phyloP scores from a whole-genome alignment of 2,797 vertebrate species.

The Centropyge bicolor region DNA sequence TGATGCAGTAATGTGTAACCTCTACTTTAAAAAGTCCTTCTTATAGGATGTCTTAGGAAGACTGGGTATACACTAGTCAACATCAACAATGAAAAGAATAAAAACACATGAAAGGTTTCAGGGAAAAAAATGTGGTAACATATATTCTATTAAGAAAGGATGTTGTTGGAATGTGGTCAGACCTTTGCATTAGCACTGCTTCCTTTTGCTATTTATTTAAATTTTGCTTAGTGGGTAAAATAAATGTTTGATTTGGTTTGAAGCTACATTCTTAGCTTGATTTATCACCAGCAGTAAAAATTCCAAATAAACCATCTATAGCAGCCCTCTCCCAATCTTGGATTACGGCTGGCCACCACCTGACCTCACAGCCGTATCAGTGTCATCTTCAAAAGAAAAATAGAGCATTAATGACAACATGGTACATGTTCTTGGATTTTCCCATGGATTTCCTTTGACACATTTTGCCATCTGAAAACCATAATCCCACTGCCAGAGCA shows the following conservation, averaged over 20 bases:
- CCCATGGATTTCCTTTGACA: constrained; percentile 68
- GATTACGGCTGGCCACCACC: constrained; percentile 48
- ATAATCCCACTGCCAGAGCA: constrained; percentile 60
- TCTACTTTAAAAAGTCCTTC: constrained; percentile 4
- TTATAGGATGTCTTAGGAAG: not conserved
- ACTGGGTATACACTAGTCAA: not conserved
- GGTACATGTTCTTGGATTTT: constrained; percentile 55
- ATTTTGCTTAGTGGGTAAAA: constrained; percentile 23
- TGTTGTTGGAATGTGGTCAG: constrained; percentile 1
- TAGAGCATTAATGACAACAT: constrained; percentile 50
- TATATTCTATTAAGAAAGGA: not conserved
- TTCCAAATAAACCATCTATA: constrained; percentile 30
- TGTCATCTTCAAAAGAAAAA: constrained; percentile 69
- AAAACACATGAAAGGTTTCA: constrained; percentile 12
- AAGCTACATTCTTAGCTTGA: constrained; percentile 32
- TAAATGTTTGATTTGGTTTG: constrained; percentile 7
- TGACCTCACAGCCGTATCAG: constrained; percentile 64
- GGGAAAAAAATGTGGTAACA: not conserved
- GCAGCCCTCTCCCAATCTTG: constrained; percentile 18
- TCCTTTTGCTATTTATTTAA: not conserved
- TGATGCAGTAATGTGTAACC: constrained; percentile 8
- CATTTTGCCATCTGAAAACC: constrained; percentile 78
- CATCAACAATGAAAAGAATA: not conserved
- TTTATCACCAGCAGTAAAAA: constrained; percentile 56
- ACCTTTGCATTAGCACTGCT: not conserved